Evolutionary conservation across 1,140 invertebrate species (phyloP), one percentile per base, ranked within the genome.

Genomic region (Cylas formicarius): DNA sequence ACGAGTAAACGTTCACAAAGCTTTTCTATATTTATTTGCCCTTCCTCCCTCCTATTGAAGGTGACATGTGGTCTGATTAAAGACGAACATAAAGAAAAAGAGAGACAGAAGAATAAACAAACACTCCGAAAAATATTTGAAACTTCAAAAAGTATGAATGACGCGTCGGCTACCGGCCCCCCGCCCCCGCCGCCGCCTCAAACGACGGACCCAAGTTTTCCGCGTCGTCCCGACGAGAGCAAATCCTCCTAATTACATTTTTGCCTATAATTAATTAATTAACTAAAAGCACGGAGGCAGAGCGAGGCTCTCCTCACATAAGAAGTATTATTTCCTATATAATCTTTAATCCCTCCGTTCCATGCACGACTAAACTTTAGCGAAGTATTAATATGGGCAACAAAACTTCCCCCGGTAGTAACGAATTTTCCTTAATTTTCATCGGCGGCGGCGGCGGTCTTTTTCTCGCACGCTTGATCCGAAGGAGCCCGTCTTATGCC

Each of bases 271-370:
- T 48, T 48, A 48, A 48, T 40, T 48, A 48, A 48, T 48, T 48
- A 48, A 48, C 33, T 48, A 48, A 48, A 48, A 48, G 39, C 46
- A 33, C 5, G n/a, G n/a, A n/a, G n/a, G n/a, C n/a, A n/a, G n/a
- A 36, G 31, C 18, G 23, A 38, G 39, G 37, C 39, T 48, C 45
- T 27, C 28, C 16, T 24, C 32, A 26, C 27, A 42, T 41, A 48
- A 48, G 46, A 48, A 48, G 46, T 48, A 43, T 48, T 48, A 48
- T 43, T 48, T 48, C 43, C 46, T 35, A 48, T 42, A 48, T 48
- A 42, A 48, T 48, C 46, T 38, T 48, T 48, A 48, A 48, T 42
- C 42, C 31, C n/a, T 48, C 43, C 46, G 36, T 26, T 43, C 46
- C 43, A 48, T 48, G 46, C 46, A 48, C 43, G 46, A 48, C 32